phyloP scores from a whole-genome alignment of 1,140 invertebrate species.

The Lucilia sericata region DNA sequence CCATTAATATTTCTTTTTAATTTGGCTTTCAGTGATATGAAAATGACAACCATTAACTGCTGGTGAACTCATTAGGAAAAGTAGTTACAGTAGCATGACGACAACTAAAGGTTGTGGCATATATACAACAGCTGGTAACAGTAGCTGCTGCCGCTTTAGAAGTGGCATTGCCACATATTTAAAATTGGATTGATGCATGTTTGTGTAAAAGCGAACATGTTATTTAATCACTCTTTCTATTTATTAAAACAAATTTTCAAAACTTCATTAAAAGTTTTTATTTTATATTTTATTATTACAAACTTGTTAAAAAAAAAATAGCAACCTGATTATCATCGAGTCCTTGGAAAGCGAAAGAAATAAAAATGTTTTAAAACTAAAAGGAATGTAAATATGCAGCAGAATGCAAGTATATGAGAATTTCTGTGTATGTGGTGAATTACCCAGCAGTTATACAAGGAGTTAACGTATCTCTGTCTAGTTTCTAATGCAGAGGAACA shows the following conservation, averaged over 20 bases:
- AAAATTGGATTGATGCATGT: too few relatives aligned
- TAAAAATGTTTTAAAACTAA: constrained; percentile 7
- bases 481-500: too few relatives aligned
- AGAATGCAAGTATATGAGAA: neutral
- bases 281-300: neutral
- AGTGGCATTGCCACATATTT: too few relatives aligned
- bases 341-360: neutral
- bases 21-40: neutral
- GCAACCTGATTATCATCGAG: neutral
- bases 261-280: constrained; percentile 7
- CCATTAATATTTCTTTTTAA: neutral
- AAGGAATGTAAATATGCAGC: neutral
- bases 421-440: too few relatives aligned
- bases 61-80: neutral
- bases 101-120: too few relatives aligned
- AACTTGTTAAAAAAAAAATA: neutral
- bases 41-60: neutral
- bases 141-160: too few relatives aligned
- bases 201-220: too few relatives aligned
- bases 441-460: too few relatives aligned
- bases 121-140: too few relatives aligned
- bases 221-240: too few relatives aligned
- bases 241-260: neutral
- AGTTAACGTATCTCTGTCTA: too few relatives aligned
- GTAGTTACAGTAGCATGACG: neutral